Conservation (phyloP, 2,797 vertebrate species). For the Sciaenops ocellatus region DNA sequence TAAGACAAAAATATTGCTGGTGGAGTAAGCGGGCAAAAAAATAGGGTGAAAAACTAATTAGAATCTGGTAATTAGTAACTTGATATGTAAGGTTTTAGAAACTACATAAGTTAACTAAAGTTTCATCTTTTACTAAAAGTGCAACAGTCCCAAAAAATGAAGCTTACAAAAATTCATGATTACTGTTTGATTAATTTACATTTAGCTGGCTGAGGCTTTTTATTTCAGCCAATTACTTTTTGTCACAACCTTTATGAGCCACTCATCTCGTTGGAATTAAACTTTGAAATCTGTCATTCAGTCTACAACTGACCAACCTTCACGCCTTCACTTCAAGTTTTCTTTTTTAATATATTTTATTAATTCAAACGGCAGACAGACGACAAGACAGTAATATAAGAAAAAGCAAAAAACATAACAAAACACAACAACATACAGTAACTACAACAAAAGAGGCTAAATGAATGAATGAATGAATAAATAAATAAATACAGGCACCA, state of each 20-base stretch:
- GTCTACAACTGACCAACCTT: background rate
- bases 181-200: background rate
- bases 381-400: background rate
- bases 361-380: background rate
- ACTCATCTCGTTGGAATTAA: background rate
- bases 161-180: background rate
- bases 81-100: background rate
- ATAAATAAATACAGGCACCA: background rate
- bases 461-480: too few species aligned
- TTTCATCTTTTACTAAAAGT: background rate
- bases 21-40: background rate
- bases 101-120: background rate
- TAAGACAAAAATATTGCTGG: background rate
- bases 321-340: background rate
- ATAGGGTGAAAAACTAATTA: constrained; percentile 3
- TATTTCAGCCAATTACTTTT: background rate
- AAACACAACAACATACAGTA: background rate
- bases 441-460: too few species aligned
- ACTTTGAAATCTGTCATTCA: background rate
- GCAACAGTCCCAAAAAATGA: background rate
- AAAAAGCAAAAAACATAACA: background rate
- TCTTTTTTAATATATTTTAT: background rate
- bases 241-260: background rate
- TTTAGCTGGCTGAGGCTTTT: background rate
- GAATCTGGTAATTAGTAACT: constrained; percentile 1